These are phyloP conservation scores for Hybognathus amarus DNA, from an alignment of 2,797 vertebrate genomes.

Conservation along the genomic window DNA sequence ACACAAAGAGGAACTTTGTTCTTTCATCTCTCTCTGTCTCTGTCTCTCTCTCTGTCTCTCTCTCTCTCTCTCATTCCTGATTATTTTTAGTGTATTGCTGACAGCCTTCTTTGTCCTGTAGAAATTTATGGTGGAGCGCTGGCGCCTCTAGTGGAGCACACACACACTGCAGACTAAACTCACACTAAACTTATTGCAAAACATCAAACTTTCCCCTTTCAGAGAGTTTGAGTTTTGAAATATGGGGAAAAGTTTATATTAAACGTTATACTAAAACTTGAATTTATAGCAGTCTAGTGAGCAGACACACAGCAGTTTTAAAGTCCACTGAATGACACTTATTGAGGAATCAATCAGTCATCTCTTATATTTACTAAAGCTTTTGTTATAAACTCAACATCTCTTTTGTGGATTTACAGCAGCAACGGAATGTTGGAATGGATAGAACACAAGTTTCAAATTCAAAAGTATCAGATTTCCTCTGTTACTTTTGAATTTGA, in stretches of 20 bases:
- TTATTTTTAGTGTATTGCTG: slow-evolving; percentile 81
- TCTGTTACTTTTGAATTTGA: background rate
- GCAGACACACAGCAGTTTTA: background rate
- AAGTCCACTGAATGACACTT: background rate
- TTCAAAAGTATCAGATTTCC: no score
- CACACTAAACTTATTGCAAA: slow-evolving; percentile 62
- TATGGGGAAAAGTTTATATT: background rate
- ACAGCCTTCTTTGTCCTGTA: slow-evolving; percentile 67
- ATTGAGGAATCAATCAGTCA: background rate
- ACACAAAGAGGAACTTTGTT: slow-evolving; percentile 44
- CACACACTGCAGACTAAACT: slow-evolving; percentile 63
- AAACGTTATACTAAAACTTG: background rate
- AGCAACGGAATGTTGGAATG: no score
- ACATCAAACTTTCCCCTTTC: slow-evolving; percentile 47
- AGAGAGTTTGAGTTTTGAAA: background rate
- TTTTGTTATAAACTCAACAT: slow-evolving; percentile 57
- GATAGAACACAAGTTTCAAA: no score
- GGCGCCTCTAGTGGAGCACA: slow-evolving; percentile 79
- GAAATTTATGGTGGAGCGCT: slow-evolving; percentile 72
- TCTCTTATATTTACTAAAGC: slow-evolving; percentile 23
- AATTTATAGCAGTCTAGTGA: background rate
- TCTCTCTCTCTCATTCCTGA: slow-evolving; percentile 59
- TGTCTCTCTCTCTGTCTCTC: slow-evolving; percentile 26
- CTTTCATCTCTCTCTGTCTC: slow-evolving; percentile 12
- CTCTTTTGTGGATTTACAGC: slow-evolving; percentile 4